A percentile compares a stretch with the other conserved stretches of the same genome.
phyloP scores from a whole-genome alignment of 2,888 invertebrate genomes.

The Leptopterna dolabrata region DNA sequence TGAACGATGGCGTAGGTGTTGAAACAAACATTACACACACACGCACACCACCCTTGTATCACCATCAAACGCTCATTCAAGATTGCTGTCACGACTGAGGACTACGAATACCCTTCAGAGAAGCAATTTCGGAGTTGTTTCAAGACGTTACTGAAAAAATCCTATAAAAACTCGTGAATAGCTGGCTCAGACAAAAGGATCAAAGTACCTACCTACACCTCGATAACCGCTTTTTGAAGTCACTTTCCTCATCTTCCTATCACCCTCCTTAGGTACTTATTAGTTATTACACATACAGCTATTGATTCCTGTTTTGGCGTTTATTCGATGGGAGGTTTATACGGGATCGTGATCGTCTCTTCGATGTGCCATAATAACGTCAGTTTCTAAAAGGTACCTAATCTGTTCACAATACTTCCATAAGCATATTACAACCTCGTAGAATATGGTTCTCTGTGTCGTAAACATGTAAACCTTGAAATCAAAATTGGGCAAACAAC shows the following conservation, averaged over 20 bases:
- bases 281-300: neutral
- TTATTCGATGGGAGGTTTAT: neutral
- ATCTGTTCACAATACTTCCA: too few relatives aligned
- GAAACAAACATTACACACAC: too few relatives aligned
- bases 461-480: too few relatives aligned
- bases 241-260: neutral
- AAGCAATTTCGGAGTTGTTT: neutral
- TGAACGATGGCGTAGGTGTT: too few relatives aligned
- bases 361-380: too few relatives aligned
- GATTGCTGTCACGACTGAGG: too few relatives aligned
- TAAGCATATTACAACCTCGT: too few relatives aligned
- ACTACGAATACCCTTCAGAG: neutral
- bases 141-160: neutral
- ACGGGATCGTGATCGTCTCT: neutral
- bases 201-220: neutral
- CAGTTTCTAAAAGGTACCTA: too few relatives aligned
- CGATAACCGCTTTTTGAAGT: neutral
- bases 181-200: neutral
- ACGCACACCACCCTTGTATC: too few relatives aligned
- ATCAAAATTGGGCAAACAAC: too few relatives aligned
- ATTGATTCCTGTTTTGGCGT: neutral
- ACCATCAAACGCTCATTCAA: too few relatives aligned
- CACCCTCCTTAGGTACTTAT: neutral
- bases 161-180: neutral
- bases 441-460: too few relatives aligned